A percentile compares a stretch with the other conserved stretches of the same genome.
Evolutionary conservation across 2,888 invertebrate species (phyloP).

Genomic region (Rhorus exstirpatorius): DNA sequence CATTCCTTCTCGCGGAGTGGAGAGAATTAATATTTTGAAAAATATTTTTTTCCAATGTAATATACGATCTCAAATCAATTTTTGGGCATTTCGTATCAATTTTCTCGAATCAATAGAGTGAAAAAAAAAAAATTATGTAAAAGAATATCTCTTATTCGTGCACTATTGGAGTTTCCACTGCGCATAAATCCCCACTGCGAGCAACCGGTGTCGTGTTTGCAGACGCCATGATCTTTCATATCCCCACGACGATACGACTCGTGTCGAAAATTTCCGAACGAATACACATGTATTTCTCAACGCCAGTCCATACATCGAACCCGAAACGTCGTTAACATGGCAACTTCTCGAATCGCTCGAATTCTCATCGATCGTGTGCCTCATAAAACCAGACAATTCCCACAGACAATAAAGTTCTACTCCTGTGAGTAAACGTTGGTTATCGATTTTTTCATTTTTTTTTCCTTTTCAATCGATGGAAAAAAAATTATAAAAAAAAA

Average conservation of each 20-base stretch:
- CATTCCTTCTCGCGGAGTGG: no score
- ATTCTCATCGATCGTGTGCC: constrained; percentile 67
- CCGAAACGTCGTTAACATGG: constrained; percentile 73
- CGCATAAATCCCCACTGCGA: constrained; percentile 4
- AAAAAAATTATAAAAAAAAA: neutral
- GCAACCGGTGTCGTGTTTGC: neutral
- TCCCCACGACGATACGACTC: constrained; percentile 30
- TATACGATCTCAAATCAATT: no score
- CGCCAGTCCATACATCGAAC: constrained; percentile 56
- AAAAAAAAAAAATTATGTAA: no score
- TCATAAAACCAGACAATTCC: constrained; percentile 68
- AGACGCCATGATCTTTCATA: neutral
- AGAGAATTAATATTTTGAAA: no score
- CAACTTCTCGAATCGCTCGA: constrained; percentile 72
- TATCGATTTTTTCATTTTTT: neutral
- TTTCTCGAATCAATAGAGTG: no score
- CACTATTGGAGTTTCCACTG: constrained; percentile 10
- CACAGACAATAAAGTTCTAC: constrained; percentile 76
- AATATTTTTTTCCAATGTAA: no score
- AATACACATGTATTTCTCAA: constrained; percentile 16
- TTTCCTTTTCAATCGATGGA: neutral
- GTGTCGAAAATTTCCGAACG: constrained; percentile 24
- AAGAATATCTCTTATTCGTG: neutral
- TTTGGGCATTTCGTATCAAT: no score
- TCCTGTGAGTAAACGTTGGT: constrained; percentile 76